Base-by-base conservation (phyloP, 2,888 invertebrate genomes). In the Gonocerus acuteangulatus region DNA sequence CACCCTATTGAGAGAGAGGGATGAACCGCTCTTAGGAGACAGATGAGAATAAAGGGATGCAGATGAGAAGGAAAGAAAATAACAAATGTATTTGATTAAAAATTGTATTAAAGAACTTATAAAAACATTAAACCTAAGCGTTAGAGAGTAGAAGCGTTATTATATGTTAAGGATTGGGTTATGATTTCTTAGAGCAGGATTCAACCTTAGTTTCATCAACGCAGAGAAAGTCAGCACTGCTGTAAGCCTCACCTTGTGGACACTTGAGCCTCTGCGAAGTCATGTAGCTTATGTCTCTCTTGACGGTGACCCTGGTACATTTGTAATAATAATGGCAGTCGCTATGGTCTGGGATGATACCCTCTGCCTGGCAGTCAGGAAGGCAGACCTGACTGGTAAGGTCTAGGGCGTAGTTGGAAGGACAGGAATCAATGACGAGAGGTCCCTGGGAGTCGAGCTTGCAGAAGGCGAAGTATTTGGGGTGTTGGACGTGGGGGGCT, bases 271-370 rank as follows among this genome's bases (percentile, higher is more conserved):
- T 32, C 32, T 32, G 7, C 32, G 7, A 11, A 6, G 6, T 11
- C 7, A 32, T 9, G 32, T 32, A 32, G 32, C 7, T 32, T 32
- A 11, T 32, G 11, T 32, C 32, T 6, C 7, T 6, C 7, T 32
- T 32, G 32, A 32, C 11, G 32, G 32, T 32, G 32, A 32, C 11
- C 32, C 11, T 32, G 32, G 27, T 44, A 36, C 64, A 64, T n/a
- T 60, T 32, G 48, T 49, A 62, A 44, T 54, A 64, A 18, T 62
- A 62, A 11, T 36, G 48, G 47, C 64, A 64, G 60, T 64, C 57
- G 4, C 18, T 36, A 1, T 60, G 19, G 44, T 64, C 62, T 1
- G 19, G 44, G 1, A 60, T 42, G 15, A 62, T 27, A 3, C 62
- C 64, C 2, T 54, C 51, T n/a, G 23, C 44, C 2, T 48, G 6